Base-by-base conservation (phyloP, 2,113 vertebrate genomes). In the Polyodon spathula region DNA sequence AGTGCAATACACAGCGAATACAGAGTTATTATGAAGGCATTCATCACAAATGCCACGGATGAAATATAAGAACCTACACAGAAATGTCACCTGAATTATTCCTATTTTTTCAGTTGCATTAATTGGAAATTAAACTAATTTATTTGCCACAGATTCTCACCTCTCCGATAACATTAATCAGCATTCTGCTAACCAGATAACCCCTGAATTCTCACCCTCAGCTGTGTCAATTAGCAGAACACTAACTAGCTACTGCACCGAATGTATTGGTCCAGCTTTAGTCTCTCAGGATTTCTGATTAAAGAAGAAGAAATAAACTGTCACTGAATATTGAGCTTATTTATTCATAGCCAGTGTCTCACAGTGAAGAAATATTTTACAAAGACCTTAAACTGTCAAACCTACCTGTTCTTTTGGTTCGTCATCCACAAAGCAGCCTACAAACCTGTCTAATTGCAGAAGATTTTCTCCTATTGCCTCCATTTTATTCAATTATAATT, bases 181-280 rank as follows among this genome's bases (percentile, higher is more conserved):
- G 77, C 76, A 76, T 67, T 66, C 72, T 69, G 70, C 77, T 84
- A 85, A 81, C 78, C 82, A 85, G 81, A 78, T 75, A 78, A 73
- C 71, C 71, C 74, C 71, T 75, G 72, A 67, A 80, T 86, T 85
- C 84, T 83, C 81, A 85, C 82, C 68, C 75, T 66, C 69, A 74
- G 73, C 67, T 73, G 73, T 76, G 78, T 82, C 83, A 77, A 85
- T 88, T 84, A 83, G 75, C 81, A 85, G 85, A 77, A 84, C 80
- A 84, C 79, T 82, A 71, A 78, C 76, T 70, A 65, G 67, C 68
- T 70, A 69, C 59, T 50, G 74, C 73, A 68, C 72, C 71, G 71
- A 79, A 79, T 76, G 75, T 71, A 62, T 68, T 42, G 71, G 66
- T 75, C 73, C 69, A 65, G 8, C 66, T 69, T 66, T 68, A 71